Evolutionary conservation across 2,797 vertebrate genomes (phyloP), one percentile per base, ranked within the genome.

Genomic region (Manis javanica): DNA sequence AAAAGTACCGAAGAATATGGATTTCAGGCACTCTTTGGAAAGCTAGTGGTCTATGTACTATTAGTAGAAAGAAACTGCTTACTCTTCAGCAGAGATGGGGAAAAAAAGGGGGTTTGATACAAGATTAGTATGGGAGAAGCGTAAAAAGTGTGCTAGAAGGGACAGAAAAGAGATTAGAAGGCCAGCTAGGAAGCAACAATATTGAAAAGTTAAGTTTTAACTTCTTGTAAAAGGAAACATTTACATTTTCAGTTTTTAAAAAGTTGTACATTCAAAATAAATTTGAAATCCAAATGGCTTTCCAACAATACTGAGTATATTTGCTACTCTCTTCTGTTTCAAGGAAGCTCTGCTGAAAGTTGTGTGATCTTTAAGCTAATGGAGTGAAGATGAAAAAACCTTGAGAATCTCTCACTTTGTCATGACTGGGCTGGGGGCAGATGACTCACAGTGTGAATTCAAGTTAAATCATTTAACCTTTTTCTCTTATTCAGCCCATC

Each of bases 381-480:
- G n/a, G 61, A 74, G 72, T 81, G 59, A 95, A 97, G 74, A 94
- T 63, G 59, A 63, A 93, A 66, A 85, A 85, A 59, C 61, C 94
- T 90, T 91, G 74, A 96, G 92, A 93, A 85, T 91, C 96, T 92
- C 93, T 91, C 79, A 89, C 66, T 97, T 93, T 96, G 92, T 97
- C 92, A 96, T 93, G 66, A 92, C 77, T 77, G 53, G 29, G 57
- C 66, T 82, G 81, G 96, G 90, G 91, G 95, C 90, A 94, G 95
- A 97, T 96, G 97, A 98, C 93, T 97, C 96, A 96, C 77, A 34
- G 69, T 94, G 55, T 91, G 95, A 96, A 97, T 97, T 96, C 91
- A 93, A 97, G 97, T 96, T 94, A 97, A 97, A 96, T 96, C 92
- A 96, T 72, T 97, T 96, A 96, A 98, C 97, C 95, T 98, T 97